Evolutionary conservation across 2,797 vertebrate species (phyloP).

Genomic region (Gorsachius magnificus): DNA sequence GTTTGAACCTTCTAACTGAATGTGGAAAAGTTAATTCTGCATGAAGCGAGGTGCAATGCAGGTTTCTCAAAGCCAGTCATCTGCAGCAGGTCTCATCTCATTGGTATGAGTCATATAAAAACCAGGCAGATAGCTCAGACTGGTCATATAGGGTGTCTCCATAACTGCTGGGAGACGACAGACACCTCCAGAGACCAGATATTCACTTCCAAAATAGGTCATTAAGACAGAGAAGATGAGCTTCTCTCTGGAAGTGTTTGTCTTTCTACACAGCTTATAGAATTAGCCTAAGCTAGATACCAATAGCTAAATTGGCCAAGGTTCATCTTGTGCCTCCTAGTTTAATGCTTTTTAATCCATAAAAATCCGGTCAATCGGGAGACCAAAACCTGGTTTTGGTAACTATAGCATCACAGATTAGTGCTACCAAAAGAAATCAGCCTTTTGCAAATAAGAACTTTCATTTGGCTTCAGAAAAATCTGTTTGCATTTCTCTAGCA

Average conservation of each 20-base stretch:
- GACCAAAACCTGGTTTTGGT: background rate
- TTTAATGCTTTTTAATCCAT: background rate
- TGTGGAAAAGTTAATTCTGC: background rate
- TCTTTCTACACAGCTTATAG: background rate
- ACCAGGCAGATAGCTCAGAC: background rate
- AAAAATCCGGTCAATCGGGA: background rate
- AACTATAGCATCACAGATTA: background rate
- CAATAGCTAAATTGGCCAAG: background rate
- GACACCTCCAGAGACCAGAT: background rate
- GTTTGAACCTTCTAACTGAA: background rate
- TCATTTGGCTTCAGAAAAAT: background rate
- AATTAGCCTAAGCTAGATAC: background rate
- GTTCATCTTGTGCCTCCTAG: background rate
- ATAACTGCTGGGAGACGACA: background rate
- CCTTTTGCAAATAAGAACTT: background rate
- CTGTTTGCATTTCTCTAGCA: rapidly evolving
- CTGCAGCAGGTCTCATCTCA: background rate
- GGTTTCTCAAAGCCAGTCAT: background rate
- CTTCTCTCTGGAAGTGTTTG: background rate
- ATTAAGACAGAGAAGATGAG: background rate
- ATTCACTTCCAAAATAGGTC: background rate
- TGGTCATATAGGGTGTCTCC: background rate
- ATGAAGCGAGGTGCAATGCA: background rate
- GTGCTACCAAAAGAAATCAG: background rate
- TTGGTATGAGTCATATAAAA: background rate